Evolutionary conservation across 2,113 vertebrate species (phyloP).

Genomic region (Lipophrys pholis): DNA sequence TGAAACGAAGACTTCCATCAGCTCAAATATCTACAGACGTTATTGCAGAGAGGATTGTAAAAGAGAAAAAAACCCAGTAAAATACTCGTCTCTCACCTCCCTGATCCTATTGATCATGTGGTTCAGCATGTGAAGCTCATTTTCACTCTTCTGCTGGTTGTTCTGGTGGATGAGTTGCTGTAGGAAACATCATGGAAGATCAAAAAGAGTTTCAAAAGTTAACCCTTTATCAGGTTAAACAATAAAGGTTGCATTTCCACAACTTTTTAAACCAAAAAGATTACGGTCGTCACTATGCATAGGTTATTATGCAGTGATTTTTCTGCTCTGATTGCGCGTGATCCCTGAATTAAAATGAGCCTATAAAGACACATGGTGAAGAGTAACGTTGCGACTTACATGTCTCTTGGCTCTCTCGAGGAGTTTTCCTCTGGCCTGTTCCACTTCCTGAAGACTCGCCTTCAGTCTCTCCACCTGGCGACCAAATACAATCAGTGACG

Average conservation of each 20-base stretch:
- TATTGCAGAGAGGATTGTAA: background rate
- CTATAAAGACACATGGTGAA: no score
- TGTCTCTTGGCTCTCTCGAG: slow-evolving; percentile 83
- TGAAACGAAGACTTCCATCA: background rate
- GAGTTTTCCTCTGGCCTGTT: slow-evolving; percentile 73
- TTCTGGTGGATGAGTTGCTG: slow-evolving; percentile 86
- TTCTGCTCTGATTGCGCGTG: no score
- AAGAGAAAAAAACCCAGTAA: background rate
- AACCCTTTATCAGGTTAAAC: no score
- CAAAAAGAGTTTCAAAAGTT: no score
- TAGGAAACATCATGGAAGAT: slow-evolving; percentile 13
- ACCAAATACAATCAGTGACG: background rate
- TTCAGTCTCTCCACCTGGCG: slow-evolving; percentile 81
- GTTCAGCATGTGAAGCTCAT: slow-evolving; percentile 86
- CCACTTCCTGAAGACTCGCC: slow-evolving; percentile 66
- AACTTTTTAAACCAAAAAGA: no score
- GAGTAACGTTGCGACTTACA: slow-evolving; percentile 55
- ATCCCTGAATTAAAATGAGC: no score
- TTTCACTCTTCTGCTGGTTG: slow-evolving; percentile 86
- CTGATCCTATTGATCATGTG: slow-evolving; percentile 84
- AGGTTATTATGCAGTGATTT: no score
- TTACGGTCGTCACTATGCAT: no score
- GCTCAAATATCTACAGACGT: background rate
- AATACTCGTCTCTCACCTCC: slow-evolving; percentile 77
- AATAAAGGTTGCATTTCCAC: no score